These are phyloP conservation scores for Helicolenus hilgendorfi DNA, from an alignment of 2,797 vertebrate species.

Conservation along the genomic window DNA sequence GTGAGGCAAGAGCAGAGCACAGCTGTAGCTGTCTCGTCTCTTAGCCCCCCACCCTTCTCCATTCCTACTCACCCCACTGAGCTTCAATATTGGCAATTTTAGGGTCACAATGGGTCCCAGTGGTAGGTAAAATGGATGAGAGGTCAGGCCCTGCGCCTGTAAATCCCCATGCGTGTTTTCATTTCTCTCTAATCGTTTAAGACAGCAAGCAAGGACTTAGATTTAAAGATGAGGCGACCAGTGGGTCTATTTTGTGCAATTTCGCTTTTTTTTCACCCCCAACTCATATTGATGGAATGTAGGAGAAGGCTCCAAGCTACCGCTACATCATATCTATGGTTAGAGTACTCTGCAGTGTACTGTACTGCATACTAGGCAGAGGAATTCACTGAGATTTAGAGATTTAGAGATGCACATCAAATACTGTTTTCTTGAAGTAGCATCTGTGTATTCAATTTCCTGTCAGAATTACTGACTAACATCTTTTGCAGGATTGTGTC, in stretches of 20 bases:
- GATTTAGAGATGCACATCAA: not conserved
- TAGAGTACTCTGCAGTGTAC: not conserved
- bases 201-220: conserved; percentile 72
- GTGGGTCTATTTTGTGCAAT: conserved; percentile 59
- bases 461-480: not conserved
- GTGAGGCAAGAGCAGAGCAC: conserved; percentile 77
- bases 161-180: conserved; percentile 82
- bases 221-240: conserved; percentile 74
- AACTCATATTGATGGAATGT: conserved; percentile 58
- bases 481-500: not conserved
- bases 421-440: not conserved
- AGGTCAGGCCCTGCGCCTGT: conserved; percentile 76
- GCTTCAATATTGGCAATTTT: conserved; percentile 86
- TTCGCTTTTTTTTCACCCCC: conserved; percentile 31
- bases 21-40: conserved; percentile 81
- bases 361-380: not conserved
- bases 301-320: not conserved
- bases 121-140: conserved; percentile 84
- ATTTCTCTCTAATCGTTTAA: conserved; percentile 83
- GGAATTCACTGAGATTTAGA: not conserved
- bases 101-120: conserved; percentile 84
- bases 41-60: conserved; percentile 37
- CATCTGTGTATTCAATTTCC: not conserved
- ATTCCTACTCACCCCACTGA: conserved; percentile 77
- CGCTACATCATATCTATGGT: conserved; percentile 3